Evolutionary conservation across 2,888 invertebrate genomes (phyloP), one percentile per base, ranked within the genome.

Genomic region (Stenodema calcarata): DNA sequence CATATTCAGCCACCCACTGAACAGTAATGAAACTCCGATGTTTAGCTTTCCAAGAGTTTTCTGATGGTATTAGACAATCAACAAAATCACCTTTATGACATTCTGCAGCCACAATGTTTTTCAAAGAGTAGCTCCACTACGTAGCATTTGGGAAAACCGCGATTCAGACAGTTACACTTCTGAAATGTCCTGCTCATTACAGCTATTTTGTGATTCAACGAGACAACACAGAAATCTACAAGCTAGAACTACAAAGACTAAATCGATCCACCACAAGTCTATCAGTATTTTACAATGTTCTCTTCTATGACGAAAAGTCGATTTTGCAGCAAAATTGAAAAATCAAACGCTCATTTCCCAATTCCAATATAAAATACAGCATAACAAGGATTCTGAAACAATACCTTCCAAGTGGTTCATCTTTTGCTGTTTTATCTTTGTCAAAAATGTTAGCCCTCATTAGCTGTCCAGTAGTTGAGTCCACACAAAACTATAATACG

Each of bases 321-420:
- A 4, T 35, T 35, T 35, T 35, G 35, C 7, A 35, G 35, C 7
- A 35, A 35, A 35, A 35, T 2, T 4, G 2, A n/a, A 78, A 78
- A 41, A 78, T 44, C 47, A 78, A 78, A 78, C 47, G 47, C 78
- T 47, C 47, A 78, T 78, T 42, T 78, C 42, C 78, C 42, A 42
- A 35, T 75, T 42, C 47, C 42, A 78, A 78, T 27, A n/a, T 16
- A 23, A 44, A 78, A 47, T 44, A 23, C 16, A 78, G n/a, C 28
- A 78, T 44, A 78, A 47, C 78, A 73, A 35, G 41, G 30, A 35
- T 16, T 73, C 18, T 4, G 16, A 54, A 81, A 83, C 81, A 83
- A 80, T 89, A 96, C 96, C 97, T 97, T 94, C 98, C 98, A 90
- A 98, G 94, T 90, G 95, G 94, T 92, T 98, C 98, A 93, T 98